Base-by-base conservation (phyloP, 1,140 invertebrate genomes). In the Chlorops oryzae region DNA sequence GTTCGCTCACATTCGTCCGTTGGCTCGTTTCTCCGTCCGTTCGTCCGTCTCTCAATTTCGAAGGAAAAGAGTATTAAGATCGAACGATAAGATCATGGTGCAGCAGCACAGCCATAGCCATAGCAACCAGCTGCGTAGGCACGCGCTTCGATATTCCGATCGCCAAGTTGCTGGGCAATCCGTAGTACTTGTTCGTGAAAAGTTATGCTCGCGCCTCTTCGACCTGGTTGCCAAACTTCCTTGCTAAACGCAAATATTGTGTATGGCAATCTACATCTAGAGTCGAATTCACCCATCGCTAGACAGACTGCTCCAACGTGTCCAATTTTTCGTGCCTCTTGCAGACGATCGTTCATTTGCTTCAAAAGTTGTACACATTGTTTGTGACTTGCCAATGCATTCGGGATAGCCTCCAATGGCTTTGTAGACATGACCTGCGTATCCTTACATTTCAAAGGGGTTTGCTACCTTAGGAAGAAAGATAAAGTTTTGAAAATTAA, bases 291-390 rank as follows among this genome's bases (percentile, higher is more conserved):
- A 1, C 92, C 92, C 87, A 96, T 93, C 1, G 93, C 92, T 50
- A 96, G 74, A 73, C 96, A 96, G 9, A 97, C 93, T 1, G 93
- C 91, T 1, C 93, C 94, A 1, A 97, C 94, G 64, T 96, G 96
- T 13, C 94, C 93, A 50, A 96, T 96, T 74, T 97, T 94, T 18
- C 93, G 74, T 0, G 94, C 92, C 74, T 96, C 91, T 64, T 95
- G 92, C 13, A 96, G 75, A 24, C 85, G 78, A 75, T 96, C 92
- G 1, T 88, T 88, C 78, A 93, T 89, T 73, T 96, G 92, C 72
- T 95, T 93, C 1, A 95, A 89, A 13, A 98, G 77, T 63, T 97
- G 90, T 1, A 96, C 90, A 74, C 93, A 96, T 69, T 96, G 94
- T 65, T 97, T 96, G 73, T 98, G 94, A 39, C 90, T 93, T 3